Percentiles rank a stretch among this genome's conserved stretches.
Conservation (phyloP, 2,797 vertebrate species). For the Vespertilio murinus region DNA sequence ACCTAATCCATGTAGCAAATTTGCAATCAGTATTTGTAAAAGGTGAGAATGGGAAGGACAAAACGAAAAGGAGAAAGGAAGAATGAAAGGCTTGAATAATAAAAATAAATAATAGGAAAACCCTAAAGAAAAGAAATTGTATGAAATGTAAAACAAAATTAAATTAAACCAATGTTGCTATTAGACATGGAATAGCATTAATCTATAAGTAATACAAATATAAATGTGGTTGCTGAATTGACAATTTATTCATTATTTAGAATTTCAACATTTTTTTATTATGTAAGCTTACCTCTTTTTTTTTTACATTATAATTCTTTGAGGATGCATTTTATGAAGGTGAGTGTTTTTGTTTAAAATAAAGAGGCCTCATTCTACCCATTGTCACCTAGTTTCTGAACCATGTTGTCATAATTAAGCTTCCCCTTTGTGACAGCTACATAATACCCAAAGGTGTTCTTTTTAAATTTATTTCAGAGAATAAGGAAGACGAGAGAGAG, state of each 20-base stretch:
- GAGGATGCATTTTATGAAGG: background rate
- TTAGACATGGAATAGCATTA: background rate
- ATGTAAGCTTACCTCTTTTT: background rate
- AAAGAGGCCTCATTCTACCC: background rate
- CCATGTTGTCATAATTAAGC: background rate
- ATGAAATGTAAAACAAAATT: background rate
- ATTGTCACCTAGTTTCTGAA: background rate
- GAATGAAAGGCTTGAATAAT: background rate
- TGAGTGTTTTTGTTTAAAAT: constrained; percentile 11
- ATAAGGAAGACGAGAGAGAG: no score
- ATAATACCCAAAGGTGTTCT: background rate
- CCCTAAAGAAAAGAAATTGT: background rate
- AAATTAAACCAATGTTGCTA: background rate
- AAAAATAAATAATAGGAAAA: constrained; percentile 2
- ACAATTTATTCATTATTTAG: background rate
- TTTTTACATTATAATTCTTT: background rate
- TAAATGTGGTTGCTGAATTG: background rate
- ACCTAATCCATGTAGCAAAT: background rate
- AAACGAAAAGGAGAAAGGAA: background rate
- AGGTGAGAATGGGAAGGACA: background rate
- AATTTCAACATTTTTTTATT: background rate
- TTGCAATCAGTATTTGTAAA: background rate
- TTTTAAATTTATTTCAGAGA: background rate
- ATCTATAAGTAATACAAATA: background rate
- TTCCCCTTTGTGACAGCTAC: constrained; percentile 21